Evolutionary conservation across 1,140 invertebrate species (phyloP).

Genomic region (Leptestheria dahalacensis): DNA sequence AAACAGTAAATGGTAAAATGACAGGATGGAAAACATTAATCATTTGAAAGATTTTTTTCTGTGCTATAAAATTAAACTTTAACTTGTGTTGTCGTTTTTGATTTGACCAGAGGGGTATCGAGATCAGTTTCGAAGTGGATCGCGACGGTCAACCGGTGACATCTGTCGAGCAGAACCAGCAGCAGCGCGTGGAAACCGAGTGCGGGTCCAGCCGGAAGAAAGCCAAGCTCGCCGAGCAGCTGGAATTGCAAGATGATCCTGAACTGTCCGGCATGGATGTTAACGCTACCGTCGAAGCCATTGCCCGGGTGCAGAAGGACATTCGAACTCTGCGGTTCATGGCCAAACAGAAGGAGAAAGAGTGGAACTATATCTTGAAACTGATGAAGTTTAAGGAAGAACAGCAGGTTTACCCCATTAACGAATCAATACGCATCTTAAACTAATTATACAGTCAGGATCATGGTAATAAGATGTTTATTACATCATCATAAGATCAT

Average conservation of each 20-base stretch:
- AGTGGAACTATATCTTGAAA: conserved; percentile 65
- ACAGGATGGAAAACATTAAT: too few species aligned
- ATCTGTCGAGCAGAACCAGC: background rate
- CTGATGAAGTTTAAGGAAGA: conserved; percentile 68
- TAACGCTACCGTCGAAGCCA: background rate
- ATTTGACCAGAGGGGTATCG: conserved; percentile 4
- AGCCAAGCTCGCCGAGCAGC: background rate
- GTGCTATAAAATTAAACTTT: too few species aligned
- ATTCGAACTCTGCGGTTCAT: conserved; percentile 48
- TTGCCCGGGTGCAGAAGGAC: conserved; percentile 27
- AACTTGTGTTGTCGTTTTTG: too few species aligned
- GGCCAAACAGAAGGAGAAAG: conserved; percentile 56
- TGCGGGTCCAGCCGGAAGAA: background rate
- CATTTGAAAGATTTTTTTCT: too few species aligned
- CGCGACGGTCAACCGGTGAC: conserved; percentile 11
- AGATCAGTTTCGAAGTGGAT: conserved; percentile 14
- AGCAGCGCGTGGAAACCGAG: background rate
- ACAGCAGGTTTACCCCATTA: conserved; percentile 32
- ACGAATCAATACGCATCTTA: too few species aligned
- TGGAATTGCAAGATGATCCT: conserved; percentile 1
- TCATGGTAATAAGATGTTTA: too few species aligned
- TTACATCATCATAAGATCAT: too few species aligned
- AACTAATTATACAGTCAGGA: too few species aligned
- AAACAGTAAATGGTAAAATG: too few species aligned
- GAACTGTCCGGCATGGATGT: conserved; percentile 3